Evolutionary conservation across 2,888 invertebrate genomes (phyloP), one percentile per base, ranked within the genome.

Genomic region (Caenorhabditis imperialis): DNA sequence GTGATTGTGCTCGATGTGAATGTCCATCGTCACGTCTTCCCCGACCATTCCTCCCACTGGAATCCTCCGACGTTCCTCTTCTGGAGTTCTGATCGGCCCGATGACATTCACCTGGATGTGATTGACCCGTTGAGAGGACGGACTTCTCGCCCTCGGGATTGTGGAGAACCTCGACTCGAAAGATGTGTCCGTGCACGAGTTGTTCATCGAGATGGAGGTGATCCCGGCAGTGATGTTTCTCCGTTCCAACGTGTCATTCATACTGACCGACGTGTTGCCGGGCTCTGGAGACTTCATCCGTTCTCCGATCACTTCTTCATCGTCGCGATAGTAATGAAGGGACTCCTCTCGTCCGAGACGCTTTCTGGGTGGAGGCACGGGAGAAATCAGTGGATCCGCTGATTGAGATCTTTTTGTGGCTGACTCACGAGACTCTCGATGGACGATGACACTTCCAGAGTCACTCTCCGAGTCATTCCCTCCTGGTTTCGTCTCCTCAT

Each of bases 151-250:
- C 25, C 72, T 38, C 7, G 72, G 72, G 47, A 73, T 54, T 12
- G 72, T 73, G 1, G 72, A 73, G 48, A 60, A 73, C 25, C 62
- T 44, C 14, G 71, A 72, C 47, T 72, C 71, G n/a, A 44, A 58
- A 1, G 72, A 73, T 20, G 72, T 60, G 25, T 73, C 72, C 20
- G 74, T 69, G 33, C 58, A 67, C 1, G 73, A 38, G 35, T 73
- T 47, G 54, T 73, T 73, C 73, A 73, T 73, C 8, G 58, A 58
- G 27, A 73, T 40, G 0, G 57, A 57, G 10, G 73, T 73, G 7
- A 63, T 54, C 40, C 73, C 73, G n/a, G 65, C 65, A 7, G 58
- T 73, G 3, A 72, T 12, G 22, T 62, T 72, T 8, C 37, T 23
- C 12, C 37, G 40, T 8, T 60, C 60, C 3, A 20, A 33, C 4